Evolutionary conservation across 2,113 vertebrate species (phyloP).

Genomic region (Proterorhinus semilunaris): DNA sequence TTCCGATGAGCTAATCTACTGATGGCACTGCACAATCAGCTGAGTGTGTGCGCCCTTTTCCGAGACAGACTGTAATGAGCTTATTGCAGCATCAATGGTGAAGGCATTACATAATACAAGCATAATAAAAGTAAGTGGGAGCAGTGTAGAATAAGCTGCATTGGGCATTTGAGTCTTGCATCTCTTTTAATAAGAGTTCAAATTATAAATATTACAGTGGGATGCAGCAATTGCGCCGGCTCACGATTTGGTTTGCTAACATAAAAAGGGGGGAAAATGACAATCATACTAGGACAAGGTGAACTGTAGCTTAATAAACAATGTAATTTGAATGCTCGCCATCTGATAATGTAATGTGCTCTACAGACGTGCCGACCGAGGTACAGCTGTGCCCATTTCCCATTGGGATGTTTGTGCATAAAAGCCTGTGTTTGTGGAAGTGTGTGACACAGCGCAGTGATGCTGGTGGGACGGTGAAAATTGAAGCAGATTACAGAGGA

Average conservation of each 20-base stretch:
- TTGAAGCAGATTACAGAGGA: conserved; percentile 78
- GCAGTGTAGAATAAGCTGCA: not conserved
- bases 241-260: too few species aligned
- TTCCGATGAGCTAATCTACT: not conserved
- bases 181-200: not conserved
- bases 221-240: too few species aligned
- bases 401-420: not conserved
- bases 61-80: not conserved
- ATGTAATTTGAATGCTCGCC: too few species aligned
- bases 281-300: too few species aligned
- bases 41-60: not conserved
- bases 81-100: not conserved
- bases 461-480: conserved; percentile 65
- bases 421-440: conserved; percentile 15
- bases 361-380: conserved; percentile 1
- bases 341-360: too few species aligned
- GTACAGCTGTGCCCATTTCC: conserved; percentile 7
- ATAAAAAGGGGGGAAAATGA: too few species aligned
- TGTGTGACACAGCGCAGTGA: conserved; percentile 39
- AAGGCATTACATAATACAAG: not conserved
- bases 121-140: not conserved
- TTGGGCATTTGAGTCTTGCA: not conserved
- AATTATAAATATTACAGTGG: not conserved
- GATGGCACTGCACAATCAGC: conserved; percentile 4
- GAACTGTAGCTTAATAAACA: too few species aligned